Percentiles rank a stretch among this genome's conserved stretches.
phyloP scores from a whole-genome alignment of 2,797 vertebrate species.

The Glossophaga mutica region DNA sequence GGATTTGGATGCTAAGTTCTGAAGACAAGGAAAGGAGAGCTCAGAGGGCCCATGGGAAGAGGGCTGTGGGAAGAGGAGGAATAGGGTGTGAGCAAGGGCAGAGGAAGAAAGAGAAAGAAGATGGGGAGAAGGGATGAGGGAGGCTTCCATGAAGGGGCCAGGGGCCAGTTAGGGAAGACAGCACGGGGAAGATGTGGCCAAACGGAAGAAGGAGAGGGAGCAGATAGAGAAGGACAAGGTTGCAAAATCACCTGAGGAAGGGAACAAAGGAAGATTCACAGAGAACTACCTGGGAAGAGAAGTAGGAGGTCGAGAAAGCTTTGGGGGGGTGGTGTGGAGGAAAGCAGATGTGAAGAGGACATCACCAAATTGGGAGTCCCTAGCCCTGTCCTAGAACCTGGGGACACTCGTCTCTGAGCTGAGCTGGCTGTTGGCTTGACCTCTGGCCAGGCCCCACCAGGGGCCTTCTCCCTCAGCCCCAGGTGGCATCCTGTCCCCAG shows the following conservation, averaged over 20 bases:
- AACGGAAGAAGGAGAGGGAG: not conserved
- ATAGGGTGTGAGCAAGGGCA: rapidly evolving
- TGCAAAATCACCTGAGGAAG: not conserved
- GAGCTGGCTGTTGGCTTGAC: not conserved
- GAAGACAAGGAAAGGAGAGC: not conserved
- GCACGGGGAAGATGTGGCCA: not conserved
- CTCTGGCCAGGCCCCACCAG: too few relatives aligned
- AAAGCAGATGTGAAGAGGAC: not conserved
- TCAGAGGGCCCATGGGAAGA: not conserved
- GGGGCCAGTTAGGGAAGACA: not conserved
- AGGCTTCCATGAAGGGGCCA: not conserved
- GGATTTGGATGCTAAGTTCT: not conserved
- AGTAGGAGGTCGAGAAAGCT: not conserved
- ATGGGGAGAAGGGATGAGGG: too few relatives aligned
- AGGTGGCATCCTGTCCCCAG: not conserved
- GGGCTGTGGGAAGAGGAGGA: not conserved
- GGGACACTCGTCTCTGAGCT: not conserved
- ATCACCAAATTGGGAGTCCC: not conserved
- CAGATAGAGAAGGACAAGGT: not conserved
- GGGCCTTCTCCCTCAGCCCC: not conserved
- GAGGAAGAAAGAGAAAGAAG: not conserved
- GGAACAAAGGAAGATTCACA: not conserved
- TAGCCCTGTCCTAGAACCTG: not conserved
- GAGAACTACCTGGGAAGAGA: not conserved
- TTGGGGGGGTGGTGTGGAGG: not conserved